Evolutionary conservation across 2,888 invertebrate genomes (phyloP), one percentile per base, ranked within the genome.

Genomic region (Thecophora atra): DNA sequence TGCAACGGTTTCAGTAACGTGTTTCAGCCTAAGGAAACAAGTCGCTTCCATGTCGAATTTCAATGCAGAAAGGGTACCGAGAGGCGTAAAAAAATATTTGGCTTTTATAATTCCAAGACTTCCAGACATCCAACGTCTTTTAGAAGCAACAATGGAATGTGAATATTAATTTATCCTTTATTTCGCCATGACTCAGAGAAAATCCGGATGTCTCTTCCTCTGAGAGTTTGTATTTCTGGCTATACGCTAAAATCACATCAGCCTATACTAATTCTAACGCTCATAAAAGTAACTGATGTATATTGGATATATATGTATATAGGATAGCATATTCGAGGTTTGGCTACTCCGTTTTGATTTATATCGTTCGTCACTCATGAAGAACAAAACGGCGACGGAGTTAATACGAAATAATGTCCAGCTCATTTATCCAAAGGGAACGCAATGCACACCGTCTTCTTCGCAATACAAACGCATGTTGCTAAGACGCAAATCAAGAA

Each of bases 391-490:
- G 8, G 15, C 5, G 28, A 26, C 28, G 28, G 58, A 7, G 58
- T 58, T 58, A 26, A 58, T 58, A 8, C 58, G 28, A 28, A 58
- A 58, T 26, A 58, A 58, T 58, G 17, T 58, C 13, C 24, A 24
- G 28, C 15, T 28, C 58, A 58, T 58, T 58, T 26, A 26, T 58
- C 28, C 13, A 26, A 4, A 24, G 1, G 17, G 0, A 58, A 58
- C 54, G 58, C 58, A 58, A 0, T 19, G 54, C 19, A 54, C 19
- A 21, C 6, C 8, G 17, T 24, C 26, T 58, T 15, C 15, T 26
- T 21, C 1, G 24, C 19, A 8, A 56, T 56, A 15, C 15, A 56
- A 21, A 56, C 26, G 56, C 56, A 26, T 21, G 6, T 21, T 6
- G 1, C 21, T 24, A 5, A 21, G 56, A 56, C 13, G 56, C 13